Evolutionary conservation across 2,888 invertebrate species (phyloP), one percentile per base, ranked within the genome.

Genomic region (Pyrrhia umbra): DNA sequence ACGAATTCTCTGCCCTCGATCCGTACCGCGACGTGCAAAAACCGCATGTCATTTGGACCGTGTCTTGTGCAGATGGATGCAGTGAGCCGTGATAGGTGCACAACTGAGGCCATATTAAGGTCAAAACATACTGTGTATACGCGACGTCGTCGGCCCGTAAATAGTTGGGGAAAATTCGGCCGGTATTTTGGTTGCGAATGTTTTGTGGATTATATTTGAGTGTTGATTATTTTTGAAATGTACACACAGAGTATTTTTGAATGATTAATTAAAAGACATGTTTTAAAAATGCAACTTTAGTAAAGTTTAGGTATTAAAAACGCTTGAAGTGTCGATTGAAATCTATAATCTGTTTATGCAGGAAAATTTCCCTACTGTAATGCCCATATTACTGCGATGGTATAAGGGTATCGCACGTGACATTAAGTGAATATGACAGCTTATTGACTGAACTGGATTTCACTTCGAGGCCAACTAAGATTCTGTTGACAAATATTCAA

Each of bases 21-120:
- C 56, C 50, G 54, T 55, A 50, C 47, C 65, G 66, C 61, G 65
- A 80, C 61, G 59, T 55, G 40, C 66, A 75, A 80, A 80, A 80
- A 80, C 81, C 79, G 66, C 81, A 79, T 70, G 66, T 68, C 63
- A 71, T 77, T 77, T 69, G 54, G 66, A 68, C 71, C 63, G 58
- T 80, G 79, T 77, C 81, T 64, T 50, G 57, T 58, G 68, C 81
- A 80, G 79, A 74, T 74, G 74, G 63, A 79, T 63, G 64, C 79
- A 78, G 45, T 78, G 69, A 66, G 16, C 65, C 54, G 55, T 68
- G 62, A 13, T 52, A 64, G 59, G 64, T 72, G 75, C 72, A 80
- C 74, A 68, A 69, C 64, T 65, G 60, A 51, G 61, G 58, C 51
- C 57, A 62, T 46, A 75, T 79, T 77, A 72, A 68, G 80, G 71